phyloP scores from a whole-genome alignment of 2,888 invertebrate species.

The Graphium colonna region DNA sequence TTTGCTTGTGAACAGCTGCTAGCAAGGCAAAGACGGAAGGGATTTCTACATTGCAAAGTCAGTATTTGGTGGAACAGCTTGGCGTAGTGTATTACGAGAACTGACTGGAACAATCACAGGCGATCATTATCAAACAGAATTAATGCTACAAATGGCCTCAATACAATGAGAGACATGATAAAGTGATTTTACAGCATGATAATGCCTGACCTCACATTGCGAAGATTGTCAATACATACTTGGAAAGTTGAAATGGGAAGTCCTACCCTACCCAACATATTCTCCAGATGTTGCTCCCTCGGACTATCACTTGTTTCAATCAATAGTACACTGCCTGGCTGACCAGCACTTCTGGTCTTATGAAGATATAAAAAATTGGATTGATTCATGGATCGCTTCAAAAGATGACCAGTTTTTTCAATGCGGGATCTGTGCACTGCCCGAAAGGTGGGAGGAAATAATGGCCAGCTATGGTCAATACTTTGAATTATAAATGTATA shows the following conservation, averaged over 20 bases:
- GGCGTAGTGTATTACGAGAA: neutral
- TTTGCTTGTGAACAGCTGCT: slow-evolving; percentile 19
- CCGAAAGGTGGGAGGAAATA: slow-evolving; percentile 20
- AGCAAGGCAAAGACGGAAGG: slow-evolving; percentile 11
- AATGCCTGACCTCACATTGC: neutral
- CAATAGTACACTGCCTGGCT: slow-evolving; percentile 15
- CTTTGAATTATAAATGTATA: slow-evolving; percentile 29
- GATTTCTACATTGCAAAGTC: slow-evolving; percentile 5
- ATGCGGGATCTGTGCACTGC: slow-evolving; percentile 16
- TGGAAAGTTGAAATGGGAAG: slow-evolving; percentile 21
- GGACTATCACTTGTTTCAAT: slow-evolving; percentile 14
- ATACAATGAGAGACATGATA: neutral
- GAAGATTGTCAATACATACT: neutral
- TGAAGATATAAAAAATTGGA: slow-evolving; percentile 20
- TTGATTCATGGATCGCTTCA: slow-evolving; percentile 25
- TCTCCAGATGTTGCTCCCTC: neutral
- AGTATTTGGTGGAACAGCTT: neutral
- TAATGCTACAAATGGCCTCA: slow-evolving; percentile 2
- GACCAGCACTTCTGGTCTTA: slow-evolving; percentile 20
- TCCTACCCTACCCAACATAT: slow-evolving; percentile 22
- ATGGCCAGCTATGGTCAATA: slow-evolving; percentile 16
- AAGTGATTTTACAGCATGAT: neutral
- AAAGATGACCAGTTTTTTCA: slow-evolving; percentile 19
- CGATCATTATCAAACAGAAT: slow-evolving; percentile 3
- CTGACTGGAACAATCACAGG: neutral